Evolutionary conservation across 2,888 invertebrate genomes (phyloP), one percentile per base, ranked within the genome.

Genomic region (Mesorhabditis spiculigera): DNA sequence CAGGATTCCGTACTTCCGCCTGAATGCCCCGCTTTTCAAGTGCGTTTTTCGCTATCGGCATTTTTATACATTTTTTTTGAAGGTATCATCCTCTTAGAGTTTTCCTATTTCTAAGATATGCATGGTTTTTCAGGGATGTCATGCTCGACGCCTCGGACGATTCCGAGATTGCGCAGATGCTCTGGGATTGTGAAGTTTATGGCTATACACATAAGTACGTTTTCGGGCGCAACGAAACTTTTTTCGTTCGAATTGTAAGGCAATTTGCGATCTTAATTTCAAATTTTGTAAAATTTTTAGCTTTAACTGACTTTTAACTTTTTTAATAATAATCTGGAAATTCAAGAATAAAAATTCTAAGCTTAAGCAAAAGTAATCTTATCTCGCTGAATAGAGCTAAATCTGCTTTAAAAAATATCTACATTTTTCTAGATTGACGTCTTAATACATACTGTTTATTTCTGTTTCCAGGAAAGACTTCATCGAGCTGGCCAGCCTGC

Each of bases 21-120:
- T 94, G 84, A 92, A 91, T 84, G 95, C 97, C 0, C 93, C 92
- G 82, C 89, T 97, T 84, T 91, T 93, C 0, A 90, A 85, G 70
- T 74, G 73, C 28, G 41, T 43, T 65, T 65, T 3, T 41, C 4
- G 5, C 6, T 8, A n/a, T 63, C 10, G 10, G 13, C 13, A 45
- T 63, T 63, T 66, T 62, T 41, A 45, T 58, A 66, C n/a, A 4
- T 43, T 50, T 64, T 50, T 64, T 6, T 43, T 41, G 4, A n/a
- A 63, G 10, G n/a, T n/a, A 3, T n/a, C 10, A n/a, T 8, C 10
- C 28, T 8, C n/a, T 13, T n/a, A 58, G 58, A 13, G 58, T 58
- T 13, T n/a, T 13, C 58, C 10, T 58, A 3, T 58, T 58, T 58
- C 13, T n/a, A 10, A 58, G n/a, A 58, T 58, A 58, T 58, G 58